Conservation (phyloP, 1,140 invertebrate genomes). For the Trichonephila clavata region DNA sequence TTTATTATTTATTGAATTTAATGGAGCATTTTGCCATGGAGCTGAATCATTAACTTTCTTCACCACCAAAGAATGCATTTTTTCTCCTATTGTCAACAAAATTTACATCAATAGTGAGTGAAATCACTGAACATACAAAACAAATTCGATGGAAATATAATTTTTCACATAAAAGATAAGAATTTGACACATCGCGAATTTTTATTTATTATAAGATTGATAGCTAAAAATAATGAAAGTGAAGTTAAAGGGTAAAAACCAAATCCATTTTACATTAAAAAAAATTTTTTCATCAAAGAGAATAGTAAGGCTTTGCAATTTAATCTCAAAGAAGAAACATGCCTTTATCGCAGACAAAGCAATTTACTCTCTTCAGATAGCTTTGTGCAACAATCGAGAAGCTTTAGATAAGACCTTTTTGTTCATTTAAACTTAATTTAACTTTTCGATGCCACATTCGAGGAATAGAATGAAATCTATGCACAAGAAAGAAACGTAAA, state of each 20-base stretch:
- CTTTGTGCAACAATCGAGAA: constrained; percentile 14
- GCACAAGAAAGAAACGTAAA: not conserved
- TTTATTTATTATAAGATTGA: not conserved
- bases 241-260: not conserved
- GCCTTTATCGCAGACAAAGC: not conserved
- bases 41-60: too few species aligned
- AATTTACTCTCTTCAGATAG: constrained; percentile 18
- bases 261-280: not conserved
- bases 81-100: too few species aligned
- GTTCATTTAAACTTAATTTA: constrained; percentile 41
- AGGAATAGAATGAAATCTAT: constrained; percentile 29
- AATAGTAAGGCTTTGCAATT: not conserved
- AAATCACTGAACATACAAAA: too few species aligned
- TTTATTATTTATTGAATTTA: too few species aligned
- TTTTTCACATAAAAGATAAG: too few species aligned
- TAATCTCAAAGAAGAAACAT: not conserved
- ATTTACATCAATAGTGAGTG: too few species aligned
- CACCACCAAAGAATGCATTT: too few species aligned
- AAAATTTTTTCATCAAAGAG: not conserved
- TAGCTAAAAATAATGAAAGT: not conserved
- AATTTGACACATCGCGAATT: too few species aligned
- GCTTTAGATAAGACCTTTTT: constrained; percentile 13
- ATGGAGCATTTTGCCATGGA: too few species aligned
- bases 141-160: too few species aligned
- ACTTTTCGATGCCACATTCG: constrained; percentile 8